Evolutionary conservation across 1,140 invertebrate genomes (phyloP).

Genomic region (Microplitis mediator): DNA sequence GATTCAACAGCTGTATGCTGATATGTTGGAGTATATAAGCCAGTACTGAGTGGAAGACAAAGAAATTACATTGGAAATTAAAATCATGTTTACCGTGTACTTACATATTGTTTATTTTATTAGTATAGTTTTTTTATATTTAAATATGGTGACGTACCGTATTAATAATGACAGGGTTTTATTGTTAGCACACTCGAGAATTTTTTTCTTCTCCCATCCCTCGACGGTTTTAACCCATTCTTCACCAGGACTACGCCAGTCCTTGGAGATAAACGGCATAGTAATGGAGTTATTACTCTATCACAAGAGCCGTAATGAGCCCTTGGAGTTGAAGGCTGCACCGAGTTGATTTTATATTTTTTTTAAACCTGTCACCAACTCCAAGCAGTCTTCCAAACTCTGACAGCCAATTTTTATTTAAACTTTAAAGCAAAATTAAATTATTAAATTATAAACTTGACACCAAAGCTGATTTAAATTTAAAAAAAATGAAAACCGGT

Average conservation of each 20-base stretch:
- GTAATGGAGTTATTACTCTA: conserved; percentile 1
- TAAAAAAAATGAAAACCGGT: too few relatives aligned
- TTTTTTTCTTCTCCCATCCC: conserved; percentile 95
- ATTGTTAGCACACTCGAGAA: conserved; percentile 76
- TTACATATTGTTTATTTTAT: background rate
- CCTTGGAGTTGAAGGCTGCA: background rate
- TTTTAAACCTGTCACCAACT: too few relatives aligned
- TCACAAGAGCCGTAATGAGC: background rate
- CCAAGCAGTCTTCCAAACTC: too few relatives aligned
- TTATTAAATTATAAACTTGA: too few relatives aligned
- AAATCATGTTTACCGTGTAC: background rate
- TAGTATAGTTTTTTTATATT: background rate
- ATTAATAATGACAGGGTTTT: conserved; percentile 58
- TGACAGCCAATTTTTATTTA: too few relatives aligned
- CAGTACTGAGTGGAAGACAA: background rate
- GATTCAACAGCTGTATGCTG: conserved; percentile 53
- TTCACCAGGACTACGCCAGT: conserved; percentile 94
- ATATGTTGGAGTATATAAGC: background rate
- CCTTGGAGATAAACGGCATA: conserved; percentile 96
- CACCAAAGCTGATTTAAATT: too few relatives aligned
- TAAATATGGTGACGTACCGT: conserved; percentile 45
- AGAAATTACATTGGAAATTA: conserved; percentile 6
- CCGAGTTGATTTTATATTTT: background rate
- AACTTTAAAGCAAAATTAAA: too few relatives aligned
- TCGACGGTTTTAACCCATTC: conserved; percentile 97